phyloP scores from a whole-genome alignment of 1,140 invertebrate species.

The Vanessa tameamea region DNA sequence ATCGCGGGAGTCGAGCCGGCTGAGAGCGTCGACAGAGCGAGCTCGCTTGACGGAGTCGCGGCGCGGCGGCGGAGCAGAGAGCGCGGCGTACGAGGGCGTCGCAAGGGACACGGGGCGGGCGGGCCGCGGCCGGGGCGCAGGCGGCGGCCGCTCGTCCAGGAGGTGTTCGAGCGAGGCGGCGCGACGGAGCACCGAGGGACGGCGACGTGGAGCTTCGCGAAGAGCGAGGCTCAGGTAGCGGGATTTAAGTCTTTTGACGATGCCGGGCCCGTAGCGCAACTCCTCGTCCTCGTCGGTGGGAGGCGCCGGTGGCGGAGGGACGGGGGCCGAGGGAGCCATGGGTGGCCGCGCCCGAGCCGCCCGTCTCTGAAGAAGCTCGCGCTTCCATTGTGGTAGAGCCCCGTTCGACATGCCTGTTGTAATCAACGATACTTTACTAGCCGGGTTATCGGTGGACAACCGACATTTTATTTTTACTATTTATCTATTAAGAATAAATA shows the following conservation, averaged over 20 bases:
- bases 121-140: constrained; percentile 55
- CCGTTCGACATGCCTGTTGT: constrained; percentile 71
- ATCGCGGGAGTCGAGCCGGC: constrained; percentile 81
- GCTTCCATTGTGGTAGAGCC: constrained; percentile 86
- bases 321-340: constrained; percentile 43
- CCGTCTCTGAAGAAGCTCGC: constrained; percentile 86
- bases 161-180: constrained; percentile 93
- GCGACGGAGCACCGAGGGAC: constrained; percentile 86
- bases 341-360: constrained; percentile 52
- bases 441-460: no score
- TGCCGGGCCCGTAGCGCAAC: constrained; percentile 93
- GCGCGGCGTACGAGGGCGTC: constrained; percentile 73
- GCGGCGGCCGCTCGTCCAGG: constrained; percentile 83
- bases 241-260: constrained; percentile 92
- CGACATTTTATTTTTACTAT: no score
- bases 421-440: no score
- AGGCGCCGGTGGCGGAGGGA: constrained; percentile 53
- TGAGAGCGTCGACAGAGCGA: constrained; percentile 90
- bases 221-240: constrained; percentile 91
- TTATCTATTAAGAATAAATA: no score
- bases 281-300: constrained; percentile 85
- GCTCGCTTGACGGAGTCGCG: constrained; percentile 90
- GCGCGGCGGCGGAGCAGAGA: constrained; percentile 68
- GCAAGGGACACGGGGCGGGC: constrained; percentile 67
- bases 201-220: constrained; percentile 83